Base-by-base conservation (phyloP, 2,888 invertebrate species). In the Antheraea yamamai region DNA sequence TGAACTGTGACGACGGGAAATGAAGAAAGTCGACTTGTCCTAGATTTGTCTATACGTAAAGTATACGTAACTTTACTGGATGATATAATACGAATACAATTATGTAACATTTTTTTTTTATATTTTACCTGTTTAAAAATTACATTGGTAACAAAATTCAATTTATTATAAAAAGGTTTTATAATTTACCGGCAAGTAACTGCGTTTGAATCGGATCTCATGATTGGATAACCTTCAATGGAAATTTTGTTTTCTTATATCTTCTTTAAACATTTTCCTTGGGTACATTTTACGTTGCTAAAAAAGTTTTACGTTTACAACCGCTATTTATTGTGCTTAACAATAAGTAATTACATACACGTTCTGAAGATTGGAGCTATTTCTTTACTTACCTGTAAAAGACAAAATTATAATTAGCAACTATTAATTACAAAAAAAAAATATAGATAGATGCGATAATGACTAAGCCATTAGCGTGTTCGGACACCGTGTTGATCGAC, bases 361-460 rank as follows among this genome's bases (percentile, higher is more conserved):
- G 10, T 39, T 39, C 8, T 70, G 70, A 35, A 70, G 70, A n/a
- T 39, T 35, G 20, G 12, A 72, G 61, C 61, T 77, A 75, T 77
- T 78, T 83, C 72, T 81, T 79, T 82, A 92, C 92, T 92, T 92
- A 92, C 92, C 92, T 92, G 90, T 26, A 89, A 91, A 85, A 78
- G 83, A 82, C 80, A 79, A 81, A 80, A 79, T 75, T 30, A 74
- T 73, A 39, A 73, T 74, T 73, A 75, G 76, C n/a, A 78, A 47
- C 47, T 39, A 0, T 47, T 39, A 73, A 76, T 12, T 78, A 72
- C 35, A 61, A 74, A 7, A 64, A 71, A 71, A 39, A 4, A 20
- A 35, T 55, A 18, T 55, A 52, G 20, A n/a, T 58, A 7, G n/a
- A 10, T 58, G n/a, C 7, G 7, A 39, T 39, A 7, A 39, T n/a